These are phyloP conservation scores for Helicoverpa armigera DNA, from an alignment of 1,140 invertebrate species.

Conservation along the genomic window DNA sequence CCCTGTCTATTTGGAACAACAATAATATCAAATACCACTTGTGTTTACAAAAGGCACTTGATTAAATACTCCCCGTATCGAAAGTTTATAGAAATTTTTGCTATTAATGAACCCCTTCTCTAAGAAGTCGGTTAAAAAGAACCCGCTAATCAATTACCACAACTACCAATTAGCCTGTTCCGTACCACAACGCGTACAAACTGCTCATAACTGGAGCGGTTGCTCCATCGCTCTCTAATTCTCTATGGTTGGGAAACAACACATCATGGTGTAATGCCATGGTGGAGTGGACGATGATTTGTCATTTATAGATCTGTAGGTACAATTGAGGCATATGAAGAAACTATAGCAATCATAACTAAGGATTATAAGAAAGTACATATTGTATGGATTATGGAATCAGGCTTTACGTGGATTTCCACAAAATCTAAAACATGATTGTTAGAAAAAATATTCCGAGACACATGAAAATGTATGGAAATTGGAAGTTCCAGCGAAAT, in stretches of 20 bases:
- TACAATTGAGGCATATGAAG: not conserved
- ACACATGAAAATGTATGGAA: too few species aligned
- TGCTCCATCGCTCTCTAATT: constrained; percentile 12
- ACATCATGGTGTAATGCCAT: constrained; percentile 28
- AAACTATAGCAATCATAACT: not conserved
- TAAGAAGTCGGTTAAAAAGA: not conserved
- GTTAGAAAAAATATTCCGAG: too few species aligned
- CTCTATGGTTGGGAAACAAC: not conserved
- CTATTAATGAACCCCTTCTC: too few species aligned
- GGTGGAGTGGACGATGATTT: constrained; percentile 10
- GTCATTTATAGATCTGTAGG: constrained; percentile 2
- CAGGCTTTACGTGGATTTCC: too few species aligned
- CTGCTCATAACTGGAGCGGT: constrained; percentile 15
- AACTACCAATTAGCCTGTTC: not conserved
- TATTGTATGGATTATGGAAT: too few species aligned
- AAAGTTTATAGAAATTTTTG: too few species aligned
- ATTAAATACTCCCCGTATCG: too few species aligned
- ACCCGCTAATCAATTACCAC: not conserved
- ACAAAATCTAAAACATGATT: too few species aligned
- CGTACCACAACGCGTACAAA: not conserved
- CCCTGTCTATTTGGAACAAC: too few species aligned
- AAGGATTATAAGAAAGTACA: not conserved
- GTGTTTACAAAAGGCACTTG: too few species aligned
- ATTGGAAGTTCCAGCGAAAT: too few species aligned
- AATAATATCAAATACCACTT: too few species aligned